Evolutionary conservation across 2,113 vertebrate species (phyloP).

Genomic region (Uria lomvia): DNA sequence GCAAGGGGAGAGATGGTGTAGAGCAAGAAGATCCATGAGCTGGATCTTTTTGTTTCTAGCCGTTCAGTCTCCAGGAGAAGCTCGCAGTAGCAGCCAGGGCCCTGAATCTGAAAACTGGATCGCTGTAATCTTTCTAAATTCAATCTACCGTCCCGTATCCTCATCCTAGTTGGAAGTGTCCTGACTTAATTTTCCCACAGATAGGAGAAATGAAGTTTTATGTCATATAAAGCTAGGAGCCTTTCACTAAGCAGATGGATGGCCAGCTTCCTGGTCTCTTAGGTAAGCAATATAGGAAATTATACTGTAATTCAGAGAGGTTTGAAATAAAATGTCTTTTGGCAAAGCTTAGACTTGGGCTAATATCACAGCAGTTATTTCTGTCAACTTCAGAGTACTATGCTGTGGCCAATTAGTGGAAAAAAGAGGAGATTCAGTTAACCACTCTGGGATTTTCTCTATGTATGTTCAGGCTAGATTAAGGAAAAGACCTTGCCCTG

Average conservation of each 20-base stretch:
- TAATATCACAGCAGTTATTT: slow-evolving; percentile 33
- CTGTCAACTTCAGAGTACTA: not conserved
- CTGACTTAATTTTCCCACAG: slow-evolving; percentile 14
- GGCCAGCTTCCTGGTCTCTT: slow-evolving; percentile 31
- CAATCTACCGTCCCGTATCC: not conserved
- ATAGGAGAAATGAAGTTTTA: not conserved
- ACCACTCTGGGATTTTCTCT: slow-evolving; percentile 4
- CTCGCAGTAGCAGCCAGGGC: not conserved
- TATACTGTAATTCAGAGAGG: slow-evolving; percentile 22
- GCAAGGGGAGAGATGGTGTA: not conserved
- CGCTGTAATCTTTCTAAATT: not conserved
- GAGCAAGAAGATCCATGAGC: not conserved
- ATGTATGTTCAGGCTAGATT: not conserved
- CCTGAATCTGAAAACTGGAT: not conserved
- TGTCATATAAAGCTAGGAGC: not conserved
- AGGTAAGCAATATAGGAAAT: slow-evolving; percentile 48
- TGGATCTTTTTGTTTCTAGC: not conserved
- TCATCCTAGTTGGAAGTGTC: not conserved
- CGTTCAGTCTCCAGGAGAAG: not conserved
- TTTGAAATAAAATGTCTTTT: slow-evolving; percentile 16
- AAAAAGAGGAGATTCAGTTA: slow-evolving; percentile 33
- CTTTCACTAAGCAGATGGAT: not conserved
- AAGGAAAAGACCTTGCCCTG: slow-evolving; percentile 18
- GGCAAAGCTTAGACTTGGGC: not conserved
- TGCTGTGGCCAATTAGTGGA: not conserved